A percentile compares a stretch with the other conserved stretches of the same genome.
Conservation (phyloP, 92 coral and sea anemone genomes). For the Siderastrea radians region DNA sequence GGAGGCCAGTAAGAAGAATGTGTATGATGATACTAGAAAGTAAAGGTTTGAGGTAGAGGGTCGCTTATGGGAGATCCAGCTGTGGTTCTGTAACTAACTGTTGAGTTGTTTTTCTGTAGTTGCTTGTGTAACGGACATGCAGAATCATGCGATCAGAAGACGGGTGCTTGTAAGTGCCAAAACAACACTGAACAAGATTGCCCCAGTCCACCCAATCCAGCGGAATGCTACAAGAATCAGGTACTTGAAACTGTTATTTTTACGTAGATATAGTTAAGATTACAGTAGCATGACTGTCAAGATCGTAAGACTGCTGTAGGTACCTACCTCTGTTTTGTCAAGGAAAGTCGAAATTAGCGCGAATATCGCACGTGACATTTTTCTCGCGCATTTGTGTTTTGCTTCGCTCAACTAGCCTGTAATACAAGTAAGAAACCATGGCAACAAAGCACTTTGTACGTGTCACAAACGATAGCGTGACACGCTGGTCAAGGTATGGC, state of each 20-base stretch:
- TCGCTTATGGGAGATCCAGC: too few relatives aligned
- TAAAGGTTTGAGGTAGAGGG: too few relatives aligned
- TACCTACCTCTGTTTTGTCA: not conserved
- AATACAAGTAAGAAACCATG: too few relatives aligned
- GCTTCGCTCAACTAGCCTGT: too few relatives aligned
- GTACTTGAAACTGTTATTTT: conserved; percentile 16
- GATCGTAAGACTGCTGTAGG: not conserved
- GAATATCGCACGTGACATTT: too few relatives aligned
- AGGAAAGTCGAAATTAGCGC: too few relatives aligned
- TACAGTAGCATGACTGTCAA: not conserved
- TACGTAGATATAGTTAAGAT: not conserved
- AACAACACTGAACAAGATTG: conserved; percentile 84
- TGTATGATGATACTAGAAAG: too few relatives aligned
- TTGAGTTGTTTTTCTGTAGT: conserved; percentile 40
- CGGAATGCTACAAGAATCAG: conserved; percentile 77
- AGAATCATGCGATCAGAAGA: conserved; percentile 56
- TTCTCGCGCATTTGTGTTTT: too few relatives aligned
- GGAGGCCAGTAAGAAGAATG: too few relatives aligned
- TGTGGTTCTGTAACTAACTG: not conserved
- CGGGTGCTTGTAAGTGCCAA: conserved; percentile 69
- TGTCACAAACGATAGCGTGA: too few relatives aligned
- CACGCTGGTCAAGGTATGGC: too few relatives aligned
- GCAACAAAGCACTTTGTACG: too few relatives aligned
- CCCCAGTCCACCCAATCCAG: not conserved
- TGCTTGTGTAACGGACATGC: conserved; percentile 96